Evolutionary conservation across 2,113 vertebrate species (phyloP), one percentile per base, ranked within the genome.

Genomic region (Macrotus californicus): DNA sequence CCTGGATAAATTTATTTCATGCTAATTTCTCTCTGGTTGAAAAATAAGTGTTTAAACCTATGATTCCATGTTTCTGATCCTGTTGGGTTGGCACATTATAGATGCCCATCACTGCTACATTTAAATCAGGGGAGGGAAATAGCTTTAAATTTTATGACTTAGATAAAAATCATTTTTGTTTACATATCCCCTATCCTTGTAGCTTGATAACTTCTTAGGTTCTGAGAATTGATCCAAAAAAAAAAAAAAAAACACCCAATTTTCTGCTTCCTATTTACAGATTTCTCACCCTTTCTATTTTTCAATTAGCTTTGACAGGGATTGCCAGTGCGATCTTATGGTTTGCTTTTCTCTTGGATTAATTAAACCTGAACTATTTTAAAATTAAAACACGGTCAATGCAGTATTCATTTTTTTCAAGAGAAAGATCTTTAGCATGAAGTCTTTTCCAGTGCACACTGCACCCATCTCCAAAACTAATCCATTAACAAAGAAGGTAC

Each of bases 1-100:
- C 75, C 96, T 96, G 93, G 93, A 95, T 94, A 86, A 94, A 95
- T 93, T 80, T 93, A 91, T 96, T 96, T 94, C 73, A 88, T 87
- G 94, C 85, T 95, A 87, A 50, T 94, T 94, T 97, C 48, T 87
- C 64, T 97, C 72, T 73, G n/a, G 82, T 86, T 96, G 77, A 80
- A 91, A 95, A 88, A 61, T 85, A 94, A 95, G 66, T 87, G 89
- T 85, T 95, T 97, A 96, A 90, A 97, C 77, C 89, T 83, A 19
- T 73, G 92, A 91, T 72, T 64, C 36, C 21, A 18, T 46, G 46
- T 87, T 87, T 95, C 16, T 70, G 73, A 75, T 90, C 76, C 81
- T 94, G 77, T 64, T 86, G 81, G 80, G n/a, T 70, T 61, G 89
- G 77, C 81, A 70, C 18, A 39, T 89, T 69, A 70, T 39, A 79